Base-by-base conservation (phyloP, 2,888 invertebrate genomes). In the Autographa gamma region DNA sequence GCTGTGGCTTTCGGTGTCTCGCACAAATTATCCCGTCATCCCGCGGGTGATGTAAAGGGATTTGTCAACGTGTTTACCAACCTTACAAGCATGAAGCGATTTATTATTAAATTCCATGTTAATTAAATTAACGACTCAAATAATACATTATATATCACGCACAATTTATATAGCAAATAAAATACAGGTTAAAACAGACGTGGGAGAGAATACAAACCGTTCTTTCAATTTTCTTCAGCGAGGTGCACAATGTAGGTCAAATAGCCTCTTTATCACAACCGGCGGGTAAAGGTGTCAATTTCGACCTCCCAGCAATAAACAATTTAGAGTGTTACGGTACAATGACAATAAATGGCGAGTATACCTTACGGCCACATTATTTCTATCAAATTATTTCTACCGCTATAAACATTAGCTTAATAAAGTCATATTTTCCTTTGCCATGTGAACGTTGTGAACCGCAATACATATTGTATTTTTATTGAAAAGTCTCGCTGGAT, bases 21-120 rank as follows among this genome's bases (percentile, higher is more conserved):
- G 16, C 18, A 63, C 56, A 63, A 60, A 54, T 19, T 43, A 56
- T 19, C 25, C 59, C 32, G 56, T 60, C 48, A 54, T 32, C 67
- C 67, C 80, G 19, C 63, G 80, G 60, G 76, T 14, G 43, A 18
- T 60, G 43, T 77, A 64, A 79, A 61, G 69, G 62, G 62, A 76
- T 76, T 69, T 48, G 14, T 52, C 63, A 56, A 72, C 54, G 11
- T 59, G 56, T 73, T 77, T 66, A 81, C 65, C 68, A 72, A 61
- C 67, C 58, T 58, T 67, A n/a, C 69, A 75, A 60, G 58, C 72
- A 59, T 38, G 66, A 43, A 60, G 59, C 31, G 43, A 60, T 68
- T 38, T 52, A 60, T 60, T 54, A 61, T 71, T 63, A 61, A 59
- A 74, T 59, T 63, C 54, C 56, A 41, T 31, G 16, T 18, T 14